These are phyloP conservation scores for Marronus borbonicus DNA, from an alignment of 2,888 invertebrate species.

Conservation along the genomic window DNA sequence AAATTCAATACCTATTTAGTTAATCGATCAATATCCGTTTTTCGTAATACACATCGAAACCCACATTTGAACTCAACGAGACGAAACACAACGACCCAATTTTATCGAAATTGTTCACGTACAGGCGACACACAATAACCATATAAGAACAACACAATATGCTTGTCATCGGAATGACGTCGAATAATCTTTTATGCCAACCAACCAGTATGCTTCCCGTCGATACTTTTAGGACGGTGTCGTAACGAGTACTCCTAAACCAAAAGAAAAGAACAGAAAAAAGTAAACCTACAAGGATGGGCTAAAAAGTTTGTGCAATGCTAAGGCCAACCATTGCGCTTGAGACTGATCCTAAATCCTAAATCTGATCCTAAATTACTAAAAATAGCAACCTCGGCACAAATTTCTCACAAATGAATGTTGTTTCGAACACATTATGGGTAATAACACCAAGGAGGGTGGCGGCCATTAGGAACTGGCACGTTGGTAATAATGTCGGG, in stretches of 20 bases:
- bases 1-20: background rate
- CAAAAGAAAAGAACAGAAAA: no score
- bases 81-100: background rate
- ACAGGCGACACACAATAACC: slow-evolving; percentile 3
- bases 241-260: background rate
- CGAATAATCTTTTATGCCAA: slow-evolving; percentile 32
- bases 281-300: no score
- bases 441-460: no score
- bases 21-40: background rate
- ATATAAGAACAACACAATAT: slow-evolving; percentile 20
- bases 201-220: background rate
- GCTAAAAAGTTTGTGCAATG: no score
- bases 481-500: no score
- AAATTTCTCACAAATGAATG: no score
- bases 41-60: background rate
- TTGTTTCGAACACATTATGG: no score
- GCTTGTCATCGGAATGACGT: slow-evolving; percentile 21
- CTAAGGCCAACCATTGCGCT: no score
- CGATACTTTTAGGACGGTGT: background rate
- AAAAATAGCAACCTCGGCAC: no score
- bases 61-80: slow-evolving; percentile 3
- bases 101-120: background rate
- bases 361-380: no score
- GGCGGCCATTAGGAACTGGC: no score
- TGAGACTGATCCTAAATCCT: no score